Conservation (phyloP, 2,113 vertebrate genomes). For the Rhagologus leucostigma region DNA sequence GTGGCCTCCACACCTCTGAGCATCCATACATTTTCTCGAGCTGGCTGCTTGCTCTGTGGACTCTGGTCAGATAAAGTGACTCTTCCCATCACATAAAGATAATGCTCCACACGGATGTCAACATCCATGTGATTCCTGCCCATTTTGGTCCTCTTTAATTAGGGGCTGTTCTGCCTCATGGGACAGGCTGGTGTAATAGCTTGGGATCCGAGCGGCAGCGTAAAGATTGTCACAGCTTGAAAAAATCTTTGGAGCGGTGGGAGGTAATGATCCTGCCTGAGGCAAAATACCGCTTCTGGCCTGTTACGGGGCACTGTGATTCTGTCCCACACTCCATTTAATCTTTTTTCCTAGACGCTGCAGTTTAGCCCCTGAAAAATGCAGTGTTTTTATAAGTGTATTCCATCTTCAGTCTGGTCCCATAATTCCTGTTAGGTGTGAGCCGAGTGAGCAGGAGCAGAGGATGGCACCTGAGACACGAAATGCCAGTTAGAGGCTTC, state of each 20-base stretch:
- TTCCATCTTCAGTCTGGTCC: not conserved
- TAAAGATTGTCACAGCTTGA: constrained; percentile 38
- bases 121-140: not conserved
- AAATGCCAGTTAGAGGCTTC: not conserved
- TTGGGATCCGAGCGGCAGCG: not conserved
- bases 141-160: constrained; percentile 18
- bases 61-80: not conserved
- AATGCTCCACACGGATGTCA: not conserved
- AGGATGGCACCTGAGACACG: not conserved
- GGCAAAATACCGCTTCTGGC: not conserved
- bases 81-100: not conserved
- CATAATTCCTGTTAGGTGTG: not conserved
- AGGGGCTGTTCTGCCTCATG: constrained; percentile 24
- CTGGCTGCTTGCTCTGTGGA: not conserved
- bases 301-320: not conserved
- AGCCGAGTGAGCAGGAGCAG: not conserved
- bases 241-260: not conserved
- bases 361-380: constrained; percentile 13
- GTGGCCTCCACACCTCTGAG: not conserved
- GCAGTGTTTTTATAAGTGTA: not conserved
- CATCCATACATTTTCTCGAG: not conserved
- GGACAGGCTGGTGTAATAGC: constrained; percentile 20
- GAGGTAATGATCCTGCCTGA: constrained; percentile 33
- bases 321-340: constrained; percentile 5
- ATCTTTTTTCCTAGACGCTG: not conserved